Conservation (phyloP, 2,888 invertebrate genomes). For the Stictocephala bisonia region DNA sequence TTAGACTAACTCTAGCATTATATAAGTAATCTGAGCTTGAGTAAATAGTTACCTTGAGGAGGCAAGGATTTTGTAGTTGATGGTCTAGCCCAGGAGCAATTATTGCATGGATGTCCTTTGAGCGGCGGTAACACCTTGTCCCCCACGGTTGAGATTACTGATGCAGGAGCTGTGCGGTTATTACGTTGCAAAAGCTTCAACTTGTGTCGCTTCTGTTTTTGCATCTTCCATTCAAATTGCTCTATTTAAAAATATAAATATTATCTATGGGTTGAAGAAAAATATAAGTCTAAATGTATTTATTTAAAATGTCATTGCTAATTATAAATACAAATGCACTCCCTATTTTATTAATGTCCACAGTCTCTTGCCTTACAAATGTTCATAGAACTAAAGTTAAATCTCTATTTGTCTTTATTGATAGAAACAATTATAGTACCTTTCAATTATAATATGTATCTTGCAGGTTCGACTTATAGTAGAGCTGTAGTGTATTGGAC, state of each 20-base stretch:
- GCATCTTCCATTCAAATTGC: constrained; percentile 49
- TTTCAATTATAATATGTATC: too few relatives aligned
- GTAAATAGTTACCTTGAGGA: constrained; percentile 21
- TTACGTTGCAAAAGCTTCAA: not conserved
- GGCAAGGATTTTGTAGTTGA: constrained; percentile 23
- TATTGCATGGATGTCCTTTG: not conserved
- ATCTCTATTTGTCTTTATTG: too few relatives aligned
- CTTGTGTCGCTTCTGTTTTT: constrained; percentile 38
- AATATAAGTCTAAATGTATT: too few relatives aligned
- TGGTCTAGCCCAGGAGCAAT: constrained; percentile 31
- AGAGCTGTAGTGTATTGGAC: too few relatives aligned
- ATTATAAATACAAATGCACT: not conserved
- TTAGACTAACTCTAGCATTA: too few relatives aligned
- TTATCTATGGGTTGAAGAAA: too few relatives aligned
- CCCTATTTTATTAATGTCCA: too few relatives aligned
- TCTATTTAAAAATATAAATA: constrained; percentile 27
- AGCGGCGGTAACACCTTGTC: constrained; percentile 21
- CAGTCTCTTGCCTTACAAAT: too few relatives aligned
- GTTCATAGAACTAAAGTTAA: too few relatives aligned
- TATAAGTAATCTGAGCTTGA: too few relatives aligned
- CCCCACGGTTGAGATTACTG: not conserved
- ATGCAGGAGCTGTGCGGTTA: constrained; percentile 29
- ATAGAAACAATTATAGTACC: too few relatives aligned
- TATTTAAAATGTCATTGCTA: not conserved
- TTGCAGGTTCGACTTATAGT: too few relatives aligned